Evolutionary conservation across 2,888 invertebrate species (phyloP).

Genomic region (Clistopyga incitator): DNA sequence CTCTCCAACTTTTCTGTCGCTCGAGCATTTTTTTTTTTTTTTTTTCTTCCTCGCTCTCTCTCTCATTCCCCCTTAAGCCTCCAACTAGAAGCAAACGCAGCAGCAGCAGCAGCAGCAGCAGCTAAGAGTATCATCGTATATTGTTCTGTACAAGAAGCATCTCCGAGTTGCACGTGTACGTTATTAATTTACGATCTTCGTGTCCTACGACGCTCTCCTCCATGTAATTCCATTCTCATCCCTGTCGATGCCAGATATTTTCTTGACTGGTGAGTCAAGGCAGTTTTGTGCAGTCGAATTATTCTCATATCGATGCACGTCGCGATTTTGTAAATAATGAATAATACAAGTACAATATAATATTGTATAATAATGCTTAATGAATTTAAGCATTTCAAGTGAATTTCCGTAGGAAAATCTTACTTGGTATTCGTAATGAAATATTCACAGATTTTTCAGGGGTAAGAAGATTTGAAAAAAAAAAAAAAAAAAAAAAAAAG

Average conservation of each 20-base stretch:
- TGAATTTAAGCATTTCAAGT: no score
- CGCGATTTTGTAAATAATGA: not conserved
- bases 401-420: no score
- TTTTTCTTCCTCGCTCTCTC: slow-evolving; percentile 47
- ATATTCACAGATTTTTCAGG: no score
- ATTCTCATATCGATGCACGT: not conserved
- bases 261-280: not conserved
- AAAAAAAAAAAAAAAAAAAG: no score
- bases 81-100: slow-evolving; percentile 12
- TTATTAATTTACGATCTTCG: slow-evolving; percentile 37
- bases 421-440: no score
- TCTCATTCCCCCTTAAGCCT: slow-evolving; percentile 7
- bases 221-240: not conserved
- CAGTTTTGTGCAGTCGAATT: not conserved
- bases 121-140: slow-evolving; percentile 8
- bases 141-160: slow-evolving; percentile 4
- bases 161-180: slow-evolving; percentile 31
- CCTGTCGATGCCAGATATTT: not conserved
- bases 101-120: slow-evolving; percentile 14
- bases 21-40: slow-evolving; percentile 52
- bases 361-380: no score
- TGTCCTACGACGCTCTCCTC: slow-evolving; percentile 15
- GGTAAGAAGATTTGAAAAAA: no score
- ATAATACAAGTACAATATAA: no score
- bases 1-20: slow-evolving; percentile 20